phyloP scores from a whole-genome alignment of 2,113 vertebrate genomes.

The Leptosomus discolor region DNA sequence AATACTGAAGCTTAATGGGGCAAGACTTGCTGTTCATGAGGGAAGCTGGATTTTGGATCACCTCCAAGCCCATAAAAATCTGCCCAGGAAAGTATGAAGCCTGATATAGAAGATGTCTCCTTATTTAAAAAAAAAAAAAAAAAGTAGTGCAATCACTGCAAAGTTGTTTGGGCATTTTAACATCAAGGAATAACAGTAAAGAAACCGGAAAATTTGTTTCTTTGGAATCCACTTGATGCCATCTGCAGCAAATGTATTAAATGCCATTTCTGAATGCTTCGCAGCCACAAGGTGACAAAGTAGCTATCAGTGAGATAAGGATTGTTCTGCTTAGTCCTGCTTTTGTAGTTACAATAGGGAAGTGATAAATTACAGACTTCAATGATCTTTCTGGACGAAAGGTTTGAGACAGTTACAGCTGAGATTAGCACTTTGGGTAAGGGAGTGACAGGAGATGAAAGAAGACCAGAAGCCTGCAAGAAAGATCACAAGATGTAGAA shows the following conservation, averaged over 20 bases:
- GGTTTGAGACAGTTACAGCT: constrained; percentile 35
- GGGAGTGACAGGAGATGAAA: constrained; percentile 12
- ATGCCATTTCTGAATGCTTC: not conserved
- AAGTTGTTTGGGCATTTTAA: not conserved
- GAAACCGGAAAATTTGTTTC: not conserved
- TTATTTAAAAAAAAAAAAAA: not conserved
- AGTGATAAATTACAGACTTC: constrained; percentile 39
- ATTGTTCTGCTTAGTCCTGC: not conserved
- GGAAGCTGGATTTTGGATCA: constrained; percentile 5
- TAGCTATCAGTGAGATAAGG: constrained; percentile 23
- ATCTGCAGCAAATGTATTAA: not conserved
- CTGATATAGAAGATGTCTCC: not conserved
- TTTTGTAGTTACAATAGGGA: constrained; percentile 3
- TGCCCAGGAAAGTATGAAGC: not conserved
- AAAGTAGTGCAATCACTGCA: not conserved
- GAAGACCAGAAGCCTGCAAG: not conserved
- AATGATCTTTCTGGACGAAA: not conserved
- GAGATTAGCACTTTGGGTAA: constrained; percentile 39
- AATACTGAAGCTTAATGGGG: not conserved
- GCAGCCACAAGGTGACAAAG: constrained; percentile 14
- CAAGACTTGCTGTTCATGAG: not conserved
- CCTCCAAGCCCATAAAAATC: not conserved
- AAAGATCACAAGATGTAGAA: constrained; percentile 31
- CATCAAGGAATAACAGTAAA: not conserved
- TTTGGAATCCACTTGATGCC: not conserved